Evolutionary conservation across 1,140 invertebrate species (phyloP).

Genomic region (Lucilia cuprina): DNA sequence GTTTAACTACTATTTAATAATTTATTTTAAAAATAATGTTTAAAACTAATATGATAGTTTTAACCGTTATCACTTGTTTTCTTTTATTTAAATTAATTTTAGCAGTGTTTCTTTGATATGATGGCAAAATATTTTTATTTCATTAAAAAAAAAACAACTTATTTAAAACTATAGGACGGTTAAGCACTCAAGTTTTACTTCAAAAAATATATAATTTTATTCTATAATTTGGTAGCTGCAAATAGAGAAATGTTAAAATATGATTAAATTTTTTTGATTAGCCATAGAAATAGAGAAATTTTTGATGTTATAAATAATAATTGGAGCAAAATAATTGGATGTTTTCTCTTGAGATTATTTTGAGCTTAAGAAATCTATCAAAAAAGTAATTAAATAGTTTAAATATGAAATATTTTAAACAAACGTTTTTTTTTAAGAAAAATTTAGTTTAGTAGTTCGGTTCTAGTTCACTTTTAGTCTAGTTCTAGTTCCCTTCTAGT

Average conservation of each 20-base stretch:
- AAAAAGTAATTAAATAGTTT: too few relatives aligned
- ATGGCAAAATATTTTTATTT: constrained; percentile 30
- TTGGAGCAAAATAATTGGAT: background rate
- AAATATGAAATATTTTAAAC: too few relatives aligned
- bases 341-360: too few relatives aligned
- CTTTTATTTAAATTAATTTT: constrained; percentile 4
- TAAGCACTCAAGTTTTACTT: constrained; percentile 27
- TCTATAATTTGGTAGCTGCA: background rate
- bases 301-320: background rate
- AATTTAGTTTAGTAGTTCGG: too few relatives aligned
- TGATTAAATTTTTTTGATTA: background rate
- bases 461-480: too few relatives aligned
- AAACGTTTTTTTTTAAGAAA: too few relatives aligned
- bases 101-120: background rate
- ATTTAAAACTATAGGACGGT: constrained; percentile 26
- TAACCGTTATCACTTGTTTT: background rate
- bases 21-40: background rate
- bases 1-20: background rate
- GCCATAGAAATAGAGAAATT: background rate
- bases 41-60: constrained; percentile 20
- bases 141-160: background rate
- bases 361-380: too few relatives aligned
- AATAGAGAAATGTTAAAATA: background rate
- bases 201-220: background rate
- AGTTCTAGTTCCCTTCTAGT: too few relatives aligned